Conservation (phyloP, 2,797 vertebrate species). For the Onychomys torridus region DNA sequence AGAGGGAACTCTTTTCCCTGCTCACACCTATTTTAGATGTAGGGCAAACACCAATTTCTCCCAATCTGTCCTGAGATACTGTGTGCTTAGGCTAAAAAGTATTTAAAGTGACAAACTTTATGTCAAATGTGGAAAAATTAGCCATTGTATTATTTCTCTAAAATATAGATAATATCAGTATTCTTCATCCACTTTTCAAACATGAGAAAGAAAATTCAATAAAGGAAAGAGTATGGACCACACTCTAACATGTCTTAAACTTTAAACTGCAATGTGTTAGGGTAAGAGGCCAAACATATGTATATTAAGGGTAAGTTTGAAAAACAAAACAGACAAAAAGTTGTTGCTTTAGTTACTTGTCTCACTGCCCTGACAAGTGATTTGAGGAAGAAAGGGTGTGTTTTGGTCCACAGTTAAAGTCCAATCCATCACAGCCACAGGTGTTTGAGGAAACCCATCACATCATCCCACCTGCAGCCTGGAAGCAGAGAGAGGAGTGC, state of each 20-base stretch:
- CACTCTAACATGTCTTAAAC: neutral
- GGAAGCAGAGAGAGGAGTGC: neutral
- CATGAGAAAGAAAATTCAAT: slow-evolving; percentile 6
- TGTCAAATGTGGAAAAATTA: neutral
- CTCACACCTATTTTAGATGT: slow-evolving; percentile 18
- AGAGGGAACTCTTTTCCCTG: slow-evolving; percentile 28
- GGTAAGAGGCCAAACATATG: neutral
- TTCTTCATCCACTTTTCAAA: slow-evolving; percentile 40
- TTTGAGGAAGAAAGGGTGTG: neutral
- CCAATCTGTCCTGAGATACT: neutral
- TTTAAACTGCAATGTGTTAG: neutral
- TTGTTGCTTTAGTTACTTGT: neutral
- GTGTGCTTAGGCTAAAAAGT: slow-evolving; percentile 3
- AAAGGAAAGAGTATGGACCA: neutral
- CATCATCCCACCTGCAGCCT: neutral
- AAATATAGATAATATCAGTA: slow-evolving; percentile 11
- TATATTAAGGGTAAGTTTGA: neutral
- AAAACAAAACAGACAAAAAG: too few relatives aligned
- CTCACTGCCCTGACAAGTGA: neutral
- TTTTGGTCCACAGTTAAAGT: neutral
- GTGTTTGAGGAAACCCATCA: neutral
- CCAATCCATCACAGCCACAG: neutral
- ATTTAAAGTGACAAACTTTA: slow-evolving; percentile 33
- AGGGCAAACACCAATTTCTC: slow-evolving; percentile 29
- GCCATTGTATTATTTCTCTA: neutral